Evolutionary conservation across 1,140 invertebrate genomes (phyloP).

Genomic region (Drosophila kikkawai): DNA sequence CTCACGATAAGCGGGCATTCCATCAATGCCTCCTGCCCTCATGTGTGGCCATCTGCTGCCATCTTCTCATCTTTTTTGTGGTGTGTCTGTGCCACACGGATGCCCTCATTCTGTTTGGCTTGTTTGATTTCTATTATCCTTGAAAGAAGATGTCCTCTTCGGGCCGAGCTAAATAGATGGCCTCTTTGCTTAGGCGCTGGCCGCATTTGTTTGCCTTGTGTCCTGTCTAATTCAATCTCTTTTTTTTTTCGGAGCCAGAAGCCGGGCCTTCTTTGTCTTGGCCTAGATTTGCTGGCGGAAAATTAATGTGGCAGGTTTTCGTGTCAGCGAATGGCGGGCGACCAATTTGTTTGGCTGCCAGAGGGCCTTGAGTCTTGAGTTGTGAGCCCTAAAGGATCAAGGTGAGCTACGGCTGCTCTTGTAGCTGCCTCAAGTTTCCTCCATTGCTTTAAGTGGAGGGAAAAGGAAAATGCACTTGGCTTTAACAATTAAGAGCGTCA

Average conservation of each 20-base stretch:
- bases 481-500: slow-evolving; percentile 70
- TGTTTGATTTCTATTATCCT: slow-evolving; percentile 73
- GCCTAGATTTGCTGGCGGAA: slow-evolving; percentile 61
- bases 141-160: slow-evolving; percentile 64
- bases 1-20: slow-evolving; percentile 3
- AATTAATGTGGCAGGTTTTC: slow-evolving; percentile 63
- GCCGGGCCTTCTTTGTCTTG: slow-evolving; percentile 40
- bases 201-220: slow-evolving; percentile 57
- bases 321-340: slow-evolving; percentile 62
- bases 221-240: slow-evolving; percentile 69
- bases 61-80: slow-evolving; percentile 7
- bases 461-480: slow-evolving; percentile 43
- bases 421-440: slow-evolving; percentile 14
- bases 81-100: slow-evolving; percentile 15
- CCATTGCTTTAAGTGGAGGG: slow-evolving; percentile 32
- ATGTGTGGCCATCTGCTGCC: slow-evolving; percentile 5
- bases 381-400: slow-evolving; percentile 39
- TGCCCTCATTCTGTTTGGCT: slow-evolving; percentile 61
- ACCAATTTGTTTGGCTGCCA: slow-evolving; percentile 58
- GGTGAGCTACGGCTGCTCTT: slow-evolving; percentile 35
- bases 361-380: slow-evolving; percentile 12
- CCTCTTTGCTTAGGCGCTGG: slow-evolving; percentile 48
- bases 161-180: slow-evolving; percentile 52
- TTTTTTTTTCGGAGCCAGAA: slow-evolving; percentile 1
- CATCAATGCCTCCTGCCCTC: slow-evolving; percentile 19